These are phyloP conservation scores for Heterodera carotae DNA, from an alignment of 1,140 invertebrate species.

Conservation along the genomic window DNA sequence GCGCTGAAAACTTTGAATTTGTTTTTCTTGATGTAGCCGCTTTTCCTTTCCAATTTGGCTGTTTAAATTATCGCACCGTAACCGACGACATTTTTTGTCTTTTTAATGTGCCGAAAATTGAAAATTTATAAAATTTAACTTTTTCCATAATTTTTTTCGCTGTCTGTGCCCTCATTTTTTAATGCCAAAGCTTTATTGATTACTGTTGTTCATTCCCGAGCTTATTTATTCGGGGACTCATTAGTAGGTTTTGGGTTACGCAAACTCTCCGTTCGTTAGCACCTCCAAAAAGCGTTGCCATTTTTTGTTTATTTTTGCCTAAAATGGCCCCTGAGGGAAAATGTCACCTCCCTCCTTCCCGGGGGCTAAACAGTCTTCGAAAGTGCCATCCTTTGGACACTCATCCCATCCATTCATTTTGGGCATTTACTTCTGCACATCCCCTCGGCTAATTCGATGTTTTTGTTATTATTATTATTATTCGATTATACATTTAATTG, in stretches of 20 bases:
- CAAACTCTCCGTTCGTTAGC: not conserved
- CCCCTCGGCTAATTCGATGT: too few species aligned
- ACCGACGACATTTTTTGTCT: too few species aligned
- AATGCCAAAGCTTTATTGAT: not conserved
- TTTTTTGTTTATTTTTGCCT: constrained; percentile 1
- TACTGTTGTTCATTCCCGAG: not conserved
- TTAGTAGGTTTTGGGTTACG: not conserved
- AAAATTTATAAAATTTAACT: too few species aligned
- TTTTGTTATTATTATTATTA: too few species aligned
- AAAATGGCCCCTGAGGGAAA: not conserved
- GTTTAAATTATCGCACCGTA: not conserved
- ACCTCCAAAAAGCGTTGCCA: not conserved
- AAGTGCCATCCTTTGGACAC: too few species aligned
- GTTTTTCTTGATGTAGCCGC: not conserved
- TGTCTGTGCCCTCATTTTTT: too few species aligned
- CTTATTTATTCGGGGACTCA: not conserved
- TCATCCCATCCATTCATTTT: too few species aligned
- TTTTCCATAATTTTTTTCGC: not conserved
- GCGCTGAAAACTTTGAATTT: not conserved
- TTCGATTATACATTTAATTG: too few species aligned
- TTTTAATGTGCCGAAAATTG: too few species aligned
- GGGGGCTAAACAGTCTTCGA: too few species aligned
- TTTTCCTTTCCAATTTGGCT: not conserved
- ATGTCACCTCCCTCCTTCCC: not conserved
- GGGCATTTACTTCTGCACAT: too few species aligned